Evolutionary conservation across 2,797 vertebrate genomes (phyloP), one percentile per base, ranked within the genome.

Genomic region (Chelmon rostratus): DNA sequence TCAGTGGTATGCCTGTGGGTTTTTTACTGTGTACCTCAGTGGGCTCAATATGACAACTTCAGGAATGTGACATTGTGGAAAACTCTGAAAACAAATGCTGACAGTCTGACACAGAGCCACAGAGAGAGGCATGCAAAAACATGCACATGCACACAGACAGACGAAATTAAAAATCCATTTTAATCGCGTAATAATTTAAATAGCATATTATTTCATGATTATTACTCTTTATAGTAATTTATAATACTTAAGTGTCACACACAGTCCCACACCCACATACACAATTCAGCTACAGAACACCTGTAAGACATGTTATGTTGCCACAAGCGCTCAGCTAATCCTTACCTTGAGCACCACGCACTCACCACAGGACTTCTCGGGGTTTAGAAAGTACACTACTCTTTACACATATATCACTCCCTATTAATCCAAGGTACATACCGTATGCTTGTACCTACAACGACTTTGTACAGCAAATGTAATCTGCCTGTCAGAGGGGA

Each of bases 391-490:
- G 88, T 90, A 91, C 86, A 86, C 81, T 83, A 76, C 90, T 91
- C 88, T 92, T 93, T 90, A 93, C 90, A 93, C 87, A 90, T 92
- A 89, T 88, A 92, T 94, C 89, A 86, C 86, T 89, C 85, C 83
- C 83, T 71, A 88, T 92, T 94, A 94, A 93, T 92, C 88, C 93
- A 88, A 90, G 91, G 91, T 94, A 93, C 93, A 93, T 91, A 90
- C 84, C 83, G 81, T 85, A 89, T 86, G 84, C 93, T 93, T 94
- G 92, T 95, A 93, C 86, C 88, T 93, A 93, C 91, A 91, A 90
- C 83, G 53, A 86, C 86, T 91, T 91, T 88, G 80, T 81, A 78
- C 86, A 79, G 88, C 70, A 57, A 87, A 85, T 81, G 80, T 93
- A 93, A 94, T 93, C 92, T 91, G 81, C 83, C 90, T 93, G 93